Evolutionary conservation across 2,113 vertebrate genomes (phyloP).

Genomic region (Petroica traversi): DNA sequence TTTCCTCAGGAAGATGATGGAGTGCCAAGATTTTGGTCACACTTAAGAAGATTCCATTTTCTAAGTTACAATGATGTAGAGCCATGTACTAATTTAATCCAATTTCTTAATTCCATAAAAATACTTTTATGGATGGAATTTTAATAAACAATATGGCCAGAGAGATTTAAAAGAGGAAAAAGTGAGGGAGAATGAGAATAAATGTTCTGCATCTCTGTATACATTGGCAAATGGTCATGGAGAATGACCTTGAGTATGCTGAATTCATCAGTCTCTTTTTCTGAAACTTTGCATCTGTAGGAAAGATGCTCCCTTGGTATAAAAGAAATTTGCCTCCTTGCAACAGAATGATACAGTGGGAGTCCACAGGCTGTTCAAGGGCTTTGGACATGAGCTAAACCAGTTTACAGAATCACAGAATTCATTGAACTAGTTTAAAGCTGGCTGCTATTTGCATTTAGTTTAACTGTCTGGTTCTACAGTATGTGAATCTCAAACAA

Average conservation of each 20-base stretch:
- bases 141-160: background rate
- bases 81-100: background rate
- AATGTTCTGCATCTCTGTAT: background rate
- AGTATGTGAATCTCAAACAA: background rate
- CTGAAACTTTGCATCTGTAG: background rate
- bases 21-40: background rate
- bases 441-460: background rate
- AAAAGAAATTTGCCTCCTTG: conserved; percentile 70
- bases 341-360: conserved; percentile 75
- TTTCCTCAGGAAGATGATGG: background rate
- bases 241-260: background rate
- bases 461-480: background rate
- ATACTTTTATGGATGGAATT: background rate
- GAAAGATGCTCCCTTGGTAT: background rate
- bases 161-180: background rate
- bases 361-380: conserved; percentile 71
- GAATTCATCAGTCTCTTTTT: background rate
- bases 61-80: background rate
- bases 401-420: conserved; percentile 82
- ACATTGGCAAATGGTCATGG: background rate
- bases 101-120: background rate
- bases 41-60: background rate
- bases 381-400: conserved; percentile 75
- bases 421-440: background rate
- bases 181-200: background rate